Evolutionary conservation across 2,888 invertebrate species (phyloP).

Genomic region (Plagiodera versicolora): DNA sequence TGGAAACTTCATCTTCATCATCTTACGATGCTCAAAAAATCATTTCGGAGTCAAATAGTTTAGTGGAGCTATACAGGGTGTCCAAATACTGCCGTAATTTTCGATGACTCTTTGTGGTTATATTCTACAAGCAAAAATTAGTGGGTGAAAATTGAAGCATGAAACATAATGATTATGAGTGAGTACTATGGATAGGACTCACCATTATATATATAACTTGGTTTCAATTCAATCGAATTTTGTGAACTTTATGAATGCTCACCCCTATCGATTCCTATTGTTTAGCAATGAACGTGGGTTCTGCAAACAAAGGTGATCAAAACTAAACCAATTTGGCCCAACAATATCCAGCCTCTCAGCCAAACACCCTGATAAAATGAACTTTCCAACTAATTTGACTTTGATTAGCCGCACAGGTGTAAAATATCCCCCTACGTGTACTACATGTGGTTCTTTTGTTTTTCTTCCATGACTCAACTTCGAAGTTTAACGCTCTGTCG

Average conservation of each 20-base stretch:
- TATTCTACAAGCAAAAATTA: too few species aligned
- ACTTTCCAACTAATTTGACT: slow-evolving; percentile 24
- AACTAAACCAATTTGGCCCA: not conserved
- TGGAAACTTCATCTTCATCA: too few species aligned
- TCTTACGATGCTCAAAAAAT: too few species aligned
- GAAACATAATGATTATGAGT: too few species aligned
- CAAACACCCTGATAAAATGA: slow-evolving; percentile 19
- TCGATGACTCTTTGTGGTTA: too few species aligned
- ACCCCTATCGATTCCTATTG: not conserved
- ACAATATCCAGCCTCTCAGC: slow-evolving; percentile 9
- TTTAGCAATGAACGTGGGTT: not conserved
- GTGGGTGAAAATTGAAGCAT: too few species aligned
- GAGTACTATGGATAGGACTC: too few species aligned
- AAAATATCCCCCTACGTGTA: slow-evolving; percentile 40
- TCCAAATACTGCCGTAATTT: too few species aligned
- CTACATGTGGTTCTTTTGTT: slow-evolving; percentile 41
- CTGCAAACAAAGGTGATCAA: not conserved
- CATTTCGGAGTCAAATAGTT: too few species aligned
- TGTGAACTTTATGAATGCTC: not conserved
- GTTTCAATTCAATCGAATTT: not conserved
- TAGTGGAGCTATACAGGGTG: too few species aligned
- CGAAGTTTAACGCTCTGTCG: slow-evolving; percentile 41
- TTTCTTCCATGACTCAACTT: slow-evolving; percentile 42
- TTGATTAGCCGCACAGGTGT: slow-evolving; percentile 37
- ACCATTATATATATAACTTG: too few species aligned